Percentiles rank a stretch among this genome's conserved stretches.
Conservation (phyloP, 2,888 invertebrate species). For the Agonum fuliginosum region DNA sequence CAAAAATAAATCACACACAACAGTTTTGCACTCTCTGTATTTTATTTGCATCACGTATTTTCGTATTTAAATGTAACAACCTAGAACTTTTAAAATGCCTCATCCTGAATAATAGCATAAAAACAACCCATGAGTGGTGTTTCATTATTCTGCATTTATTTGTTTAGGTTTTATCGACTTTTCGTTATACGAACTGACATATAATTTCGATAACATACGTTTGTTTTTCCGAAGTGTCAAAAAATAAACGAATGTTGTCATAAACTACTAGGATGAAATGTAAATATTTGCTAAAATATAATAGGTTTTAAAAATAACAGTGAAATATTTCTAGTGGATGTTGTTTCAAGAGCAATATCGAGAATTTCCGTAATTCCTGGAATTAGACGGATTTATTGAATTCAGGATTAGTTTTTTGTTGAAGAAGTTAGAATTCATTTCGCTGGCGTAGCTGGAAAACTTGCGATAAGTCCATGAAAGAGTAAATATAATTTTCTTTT, state of each 20-base stretch:
- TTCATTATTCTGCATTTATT: neutral
- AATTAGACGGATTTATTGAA: slow-evolving; percentile 1
- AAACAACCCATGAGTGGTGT: neutral
- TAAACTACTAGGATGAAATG: neutral
- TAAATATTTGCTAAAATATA: slow-evolving; percentile 2
- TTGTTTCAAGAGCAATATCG: neutral
- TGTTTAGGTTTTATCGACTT: slow-evolving; percentile 1
- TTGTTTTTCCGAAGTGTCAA: neutral
- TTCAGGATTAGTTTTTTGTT: slow-evolving; percentile 10
- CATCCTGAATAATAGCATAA: too few species aligned
- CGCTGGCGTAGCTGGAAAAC: neutral
- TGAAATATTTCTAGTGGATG: neutral
- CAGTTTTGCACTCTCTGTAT: too few species aligned
- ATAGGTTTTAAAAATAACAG: neutral
- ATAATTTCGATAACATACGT: slow-evolving; percentile 10
- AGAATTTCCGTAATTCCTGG: neutral
- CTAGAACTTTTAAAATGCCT: too few species aligned
- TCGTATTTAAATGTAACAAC: too few species aligned
- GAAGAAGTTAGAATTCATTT: slow-evolving; percentile 26
- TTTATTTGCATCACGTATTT: too few species aligned
- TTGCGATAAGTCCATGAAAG: slow-evolving; percentile 35
- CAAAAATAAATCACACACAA: too few species aligned
- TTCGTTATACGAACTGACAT: neutral
- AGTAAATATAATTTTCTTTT: slow-evolving; percentile 17
- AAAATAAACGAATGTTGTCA: slow-evolving; percentile 26